Evolutionary conservation across 1,140 invertebrate genomes (phyloP).

Genomic region (Bombus pascuorum): DNA sequence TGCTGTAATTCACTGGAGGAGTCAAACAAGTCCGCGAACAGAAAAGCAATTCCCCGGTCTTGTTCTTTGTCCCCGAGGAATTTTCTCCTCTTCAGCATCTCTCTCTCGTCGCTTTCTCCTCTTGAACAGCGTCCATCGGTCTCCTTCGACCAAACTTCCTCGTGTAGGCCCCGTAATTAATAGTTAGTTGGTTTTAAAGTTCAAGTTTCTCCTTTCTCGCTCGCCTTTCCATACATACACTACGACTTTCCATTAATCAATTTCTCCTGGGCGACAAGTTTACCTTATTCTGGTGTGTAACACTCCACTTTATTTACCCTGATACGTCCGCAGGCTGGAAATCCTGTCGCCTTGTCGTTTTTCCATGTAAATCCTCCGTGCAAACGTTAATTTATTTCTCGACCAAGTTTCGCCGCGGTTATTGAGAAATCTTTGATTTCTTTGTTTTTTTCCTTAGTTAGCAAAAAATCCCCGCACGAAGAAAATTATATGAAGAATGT

Average conservation of each 20-base stretch:
- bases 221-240: not conserved
- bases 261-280: conserved; percentile 32
- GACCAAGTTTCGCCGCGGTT: not conserved
- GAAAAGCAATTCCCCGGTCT: not conserved
- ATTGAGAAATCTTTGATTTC: not conserved
- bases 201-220: not conserved
- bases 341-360: conserved; percentile 3
- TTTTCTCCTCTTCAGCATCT: not conserved
- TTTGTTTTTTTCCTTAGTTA: not conserved
- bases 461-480: not conserved
- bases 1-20: not conserved
- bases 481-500: not conserved
- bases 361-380: conserved; percentile 11
- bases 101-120: not conserved
- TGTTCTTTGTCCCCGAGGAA: not conserved
- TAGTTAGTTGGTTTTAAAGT: conserved; percentile 43
- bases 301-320: conserved; percentile 35
- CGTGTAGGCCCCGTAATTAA: conserved; percentile 30
- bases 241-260: conserved; percentile 41
- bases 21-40: not conserved
- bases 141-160: conserved; percentile 4
- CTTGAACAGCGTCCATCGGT: not conserved
- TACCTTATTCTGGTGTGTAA: conserved; percentile 39
- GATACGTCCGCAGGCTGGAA: not conserved
- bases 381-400: conserved; percentile 37